Evolutionary conservation across 1,140 invertebrate species (phyloP), one percentile per base, ranked within the genome.

Genomic region (Cryptotermes secundus): DNA sequence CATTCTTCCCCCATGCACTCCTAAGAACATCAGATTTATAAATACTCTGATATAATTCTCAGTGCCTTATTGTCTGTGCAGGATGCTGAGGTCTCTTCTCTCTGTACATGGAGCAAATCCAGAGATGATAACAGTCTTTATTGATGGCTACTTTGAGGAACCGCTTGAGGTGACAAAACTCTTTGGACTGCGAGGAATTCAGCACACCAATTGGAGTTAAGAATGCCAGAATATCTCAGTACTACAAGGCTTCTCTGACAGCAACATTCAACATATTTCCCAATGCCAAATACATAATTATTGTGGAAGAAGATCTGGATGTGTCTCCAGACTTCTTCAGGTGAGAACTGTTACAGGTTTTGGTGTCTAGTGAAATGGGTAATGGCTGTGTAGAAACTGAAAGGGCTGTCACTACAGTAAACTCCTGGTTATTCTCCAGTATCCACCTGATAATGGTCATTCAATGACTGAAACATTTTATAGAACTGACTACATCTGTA

Each of bases 111-210:
- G 94, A 53, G 92, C 91, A 36, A 91, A 94, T 87, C 90, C 91
- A 19, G 88, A 91, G 45, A 92, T 93, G 92, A 90, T 94, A 22
- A 93, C 92, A 22, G 92, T 94, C 10, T 94, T 94, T 87, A 93
- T 94, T 86, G 93, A 94, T 89, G 94, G 94, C 19, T 94, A 93
- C 88, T 94, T 92, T 89, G 92, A 94, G 87, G 93, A 94, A 87
- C 93, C 93, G 26, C 87, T 93, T 38, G 92, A 92, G 86, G 93
- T 94, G 0, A 92, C 92, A 22, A 91, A 91, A 86, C 87, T 94
- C 35, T 92, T 94, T 88, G 93, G 93, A n/a, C 87, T 94, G 34
- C 86, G 90, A 83, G 91, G 90, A 26, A 89, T 92, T 84, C 91
- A 92, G 86, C 92, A 93, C 92, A 59, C 92, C 92, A 34, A 89